Conservation (phyloP, 2,888 invertebrate species). For the Andrena camellia region DNA sequence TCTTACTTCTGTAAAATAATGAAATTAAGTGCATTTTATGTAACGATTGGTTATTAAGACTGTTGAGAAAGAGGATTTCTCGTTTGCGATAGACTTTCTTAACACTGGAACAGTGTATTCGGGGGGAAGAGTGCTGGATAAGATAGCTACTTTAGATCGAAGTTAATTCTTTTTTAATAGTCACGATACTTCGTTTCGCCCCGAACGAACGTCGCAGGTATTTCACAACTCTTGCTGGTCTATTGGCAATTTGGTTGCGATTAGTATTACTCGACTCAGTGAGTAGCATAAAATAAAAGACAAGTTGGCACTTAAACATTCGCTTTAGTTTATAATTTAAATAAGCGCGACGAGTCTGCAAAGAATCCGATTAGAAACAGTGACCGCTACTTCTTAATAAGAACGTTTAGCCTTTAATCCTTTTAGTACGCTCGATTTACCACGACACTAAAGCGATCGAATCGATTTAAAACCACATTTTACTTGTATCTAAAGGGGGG, state of each 20-base stretch:
- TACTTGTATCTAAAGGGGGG: slow-evolving; percentile 11
- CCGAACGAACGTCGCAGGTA: neutral
- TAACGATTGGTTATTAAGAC: slow-evolving; percentile 68
- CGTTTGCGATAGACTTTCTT: slow-evolving; percentile 66
- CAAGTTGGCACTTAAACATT: slow-evolving; percentile 31
- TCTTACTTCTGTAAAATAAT: slow-evolving; percentile 39
- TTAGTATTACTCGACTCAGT: slow-evolving; percentile 14
- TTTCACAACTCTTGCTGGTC: slow-evolving; percentile 3
- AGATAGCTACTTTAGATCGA: slow-evolving; percentile 27
- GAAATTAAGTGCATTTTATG: slow-evolving; percentile 58
- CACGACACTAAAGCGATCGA: neutral
- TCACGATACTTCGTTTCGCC: slow-evolving; percentile 19
- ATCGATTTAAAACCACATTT: slow-evolving; percentile 14
- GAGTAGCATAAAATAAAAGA: slow-evolving; percentile 47
- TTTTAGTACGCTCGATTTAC: slow-evolving; percentile 12
- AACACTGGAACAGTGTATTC: slow-evolving; percentile 53
- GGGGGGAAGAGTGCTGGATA: slow-evolving; percentile 71
- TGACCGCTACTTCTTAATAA: neutral
- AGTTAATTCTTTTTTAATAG: slow-evolving; percentile 11
- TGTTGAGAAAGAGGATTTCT: slow-evolving; percentile 71
- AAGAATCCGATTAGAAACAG: slow-evolving; percentile 2
- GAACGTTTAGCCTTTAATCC: slow-evolving; percentile 14
- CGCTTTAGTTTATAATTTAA: slow-evolving; percentile 32
- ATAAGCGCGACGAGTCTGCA: neutral
- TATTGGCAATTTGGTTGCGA: slow-evolving; percentile 8